These are phyloP conservation scores for Idaea dimidiata DNA, from an alignment of 2,888 invertebrate species.

Conservation along the genomic window DNA sequence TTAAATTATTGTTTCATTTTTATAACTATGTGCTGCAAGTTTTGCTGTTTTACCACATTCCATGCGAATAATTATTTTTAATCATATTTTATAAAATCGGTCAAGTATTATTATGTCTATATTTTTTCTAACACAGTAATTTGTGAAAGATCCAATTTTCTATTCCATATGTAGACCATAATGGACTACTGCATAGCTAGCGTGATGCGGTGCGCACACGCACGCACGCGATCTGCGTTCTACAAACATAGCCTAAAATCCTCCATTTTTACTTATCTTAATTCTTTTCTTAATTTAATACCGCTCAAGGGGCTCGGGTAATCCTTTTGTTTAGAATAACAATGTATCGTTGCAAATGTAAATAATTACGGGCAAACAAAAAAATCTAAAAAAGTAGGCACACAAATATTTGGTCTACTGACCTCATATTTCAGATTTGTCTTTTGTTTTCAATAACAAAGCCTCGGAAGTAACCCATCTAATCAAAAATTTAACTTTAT, in stretches of 20 bases:
- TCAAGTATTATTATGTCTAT: constrained; percentile 39
- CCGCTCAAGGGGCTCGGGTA: constrained; percentile 22
- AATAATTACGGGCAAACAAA: constrained; percentile 29
- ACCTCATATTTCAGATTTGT: constrained; percentile 47
- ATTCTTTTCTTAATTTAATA: constrained; percentile 9
- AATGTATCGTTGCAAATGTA: constrained; percentile 47
- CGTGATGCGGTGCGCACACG: constrained; percentile 45
- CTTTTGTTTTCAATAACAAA: constrained; percentile 53
- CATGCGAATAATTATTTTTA: no score
- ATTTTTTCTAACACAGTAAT: constrained; percentile 42
- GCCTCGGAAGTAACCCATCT: constrained; percentile 3
- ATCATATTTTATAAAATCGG: constrained; percentile 43
- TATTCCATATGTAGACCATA: constrained; percentile 51
- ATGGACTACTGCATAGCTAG: constrained; percentile 43
- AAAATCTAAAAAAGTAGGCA: not conserved
- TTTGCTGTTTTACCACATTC: no score
- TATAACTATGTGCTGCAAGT: no score
- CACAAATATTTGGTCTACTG: constrained; percentile 48
- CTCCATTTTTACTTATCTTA: not conserved
- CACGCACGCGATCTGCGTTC: constrained; percentile 50
- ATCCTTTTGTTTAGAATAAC: constrained; percentile 29
- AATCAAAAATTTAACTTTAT: constrained; percentile 18
- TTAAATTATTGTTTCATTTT: no score
- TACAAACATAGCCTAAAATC: constrained; percentile 15
- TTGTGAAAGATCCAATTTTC: constrained; percentile 64